Evolutionary conservation across 2,888 invertebrate genomes (phyloP).

Genomic region (Conistra vaccinii): DNA sequence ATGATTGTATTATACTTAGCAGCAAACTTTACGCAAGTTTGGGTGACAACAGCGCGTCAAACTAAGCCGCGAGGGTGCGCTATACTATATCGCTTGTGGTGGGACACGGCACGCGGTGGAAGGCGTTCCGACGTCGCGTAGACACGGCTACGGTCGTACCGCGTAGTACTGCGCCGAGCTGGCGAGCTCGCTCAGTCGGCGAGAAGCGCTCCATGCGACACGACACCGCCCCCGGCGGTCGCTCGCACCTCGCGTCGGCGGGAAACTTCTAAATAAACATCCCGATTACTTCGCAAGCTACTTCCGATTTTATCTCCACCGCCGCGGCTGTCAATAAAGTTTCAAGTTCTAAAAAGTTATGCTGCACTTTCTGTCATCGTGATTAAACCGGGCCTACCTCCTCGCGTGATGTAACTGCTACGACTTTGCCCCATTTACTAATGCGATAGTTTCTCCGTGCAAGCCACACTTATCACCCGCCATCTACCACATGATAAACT

Average conservation of each 20-base stretch:
- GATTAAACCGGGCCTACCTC: constrained; percentile 59
- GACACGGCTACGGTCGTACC: constrained; percentile 53
- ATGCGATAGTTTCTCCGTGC: constrained; percentile 79
- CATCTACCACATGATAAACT: constrained; percentile 66
- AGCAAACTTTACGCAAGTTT: constrained; percentile 62
- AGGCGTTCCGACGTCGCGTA: constrained; percentile 62
- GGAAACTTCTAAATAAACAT: constrained; percentile 72
- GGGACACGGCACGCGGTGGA: constrained; percentile 42
- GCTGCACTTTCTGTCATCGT: constrained; percentile 42
- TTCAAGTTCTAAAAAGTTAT: constrained; percentile 36
- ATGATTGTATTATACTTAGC: constrained; percentile 56
- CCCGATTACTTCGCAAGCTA: constrained; percentile 36
- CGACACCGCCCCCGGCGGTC: constrained; percentile 62
- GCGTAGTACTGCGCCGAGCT: constrained; percentile 55
- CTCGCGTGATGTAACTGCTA: constrained; percentile 77
- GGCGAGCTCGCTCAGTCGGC: constrained; percentile 65
- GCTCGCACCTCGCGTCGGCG: constrained; percentile 61
- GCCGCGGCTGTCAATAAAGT: constrained; percentile 41
- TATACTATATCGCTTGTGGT: constrained; percentile 50
- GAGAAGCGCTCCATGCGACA: constrained; percentile 67
- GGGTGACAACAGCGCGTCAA: constrained; percentile 50
- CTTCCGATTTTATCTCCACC: constrained; percentile 9
- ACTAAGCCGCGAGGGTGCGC: constrained; percentile 47
- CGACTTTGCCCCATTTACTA: constrained; percentile 80
- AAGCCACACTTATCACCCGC: constrained; percentile 67